Percentiles rank a stretch among this genome's conserved stretches.
Evolutionary conservation across 2,888 invertebrate genomes (phyloP).

Genomic region (Thyatira batis): DNA sequence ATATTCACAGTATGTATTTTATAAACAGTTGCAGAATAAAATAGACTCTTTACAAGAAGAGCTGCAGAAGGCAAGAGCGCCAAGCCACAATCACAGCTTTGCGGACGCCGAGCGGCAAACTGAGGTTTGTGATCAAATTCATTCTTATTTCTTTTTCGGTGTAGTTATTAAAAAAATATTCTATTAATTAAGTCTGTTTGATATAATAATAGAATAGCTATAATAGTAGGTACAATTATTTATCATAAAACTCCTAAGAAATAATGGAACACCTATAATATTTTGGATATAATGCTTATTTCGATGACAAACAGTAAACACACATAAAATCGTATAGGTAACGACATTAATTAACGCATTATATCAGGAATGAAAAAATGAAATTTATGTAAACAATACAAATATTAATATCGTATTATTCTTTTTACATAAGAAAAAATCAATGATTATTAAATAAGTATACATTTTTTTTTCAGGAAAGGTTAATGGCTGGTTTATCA

Average conservation of each 20-base stretch:
- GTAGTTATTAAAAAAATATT: not conserved
- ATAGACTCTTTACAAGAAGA: conserved; percentile 73
- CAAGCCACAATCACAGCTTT: conserved; percentile 61
- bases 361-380: too few species aligned
- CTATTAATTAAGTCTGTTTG: not conserved
- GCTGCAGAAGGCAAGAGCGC: conserved; percentile 58
- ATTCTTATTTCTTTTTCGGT: not conserved
- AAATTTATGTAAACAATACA: too few species aligned
- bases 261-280: too few species aligned
- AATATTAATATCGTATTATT: too few species aligned
- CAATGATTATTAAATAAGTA: conserved; percentile 5
- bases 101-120: conserved; percentile 64
- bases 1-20: conserved; percentile 8
- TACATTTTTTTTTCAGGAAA: conserved; percentile 64
- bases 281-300: too few species aligned
- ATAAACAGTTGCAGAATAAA: conserved; percentile 76
- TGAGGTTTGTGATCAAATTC: conserved; percentile 48
- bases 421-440: not conserved
- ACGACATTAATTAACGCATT: too few species aligned
- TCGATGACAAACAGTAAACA: too few species aligned
- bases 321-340: too few species aligned
- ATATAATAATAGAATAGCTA: too few species aligned
- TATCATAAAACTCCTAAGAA: too few species aligned
- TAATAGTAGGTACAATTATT: too few species aligned
- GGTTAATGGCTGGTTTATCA: conserved; percentile 68